Evolutionary conservation across 2,113 vertebrate genomes (phyloP).

Genomic region (Trogon melanurus): DNA sequence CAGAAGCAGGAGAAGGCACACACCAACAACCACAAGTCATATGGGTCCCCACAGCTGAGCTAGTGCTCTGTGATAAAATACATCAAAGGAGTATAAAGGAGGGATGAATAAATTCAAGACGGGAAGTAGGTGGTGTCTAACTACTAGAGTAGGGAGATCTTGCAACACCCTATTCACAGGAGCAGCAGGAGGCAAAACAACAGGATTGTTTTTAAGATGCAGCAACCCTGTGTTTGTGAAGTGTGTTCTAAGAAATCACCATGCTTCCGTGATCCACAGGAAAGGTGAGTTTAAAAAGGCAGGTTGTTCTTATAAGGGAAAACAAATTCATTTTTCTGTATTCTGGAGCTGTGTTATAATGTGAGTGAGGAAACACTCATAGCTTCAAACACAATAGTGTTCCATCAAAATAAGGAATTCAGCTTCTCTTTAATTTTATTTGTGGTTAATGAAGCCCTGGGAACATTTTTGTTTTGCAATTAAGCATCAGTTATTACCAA

Average conservation of each 20-base stretch:
- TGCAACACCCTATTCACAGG: background rate
- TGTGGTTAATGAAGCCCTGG: conserved; percentile 26
- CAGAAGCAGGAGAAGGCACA: background rate
- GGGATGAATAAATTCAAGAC: background rate
- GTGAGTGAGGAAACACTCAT: background rate
- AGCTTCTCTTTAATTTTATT: background rate
- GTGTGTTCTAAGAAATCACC: background rate
- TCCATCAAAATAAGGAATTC: background rate
- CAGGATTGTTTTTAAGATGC: background rate
- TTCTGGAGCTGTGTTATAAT: background rate
- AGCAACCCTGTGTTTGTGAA: background rate
- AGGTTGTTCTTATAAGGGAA: background rate
- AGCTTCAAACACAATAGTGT: background rate
- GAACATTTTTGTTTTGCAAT: conserved; percentile 21
- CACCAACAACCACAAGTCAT: background rate
- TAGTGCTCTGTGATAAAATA: background rate
- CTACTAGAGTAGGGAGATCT: background rate
- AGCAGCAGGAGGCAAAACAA: conserved; percentile 1
- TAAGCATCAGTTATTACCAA: background rate
- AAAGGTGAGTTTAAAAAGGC: background rate
- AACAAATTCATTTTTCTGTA: background rate
- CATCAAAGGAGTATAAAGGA: background rate
- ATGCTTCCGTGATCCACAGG: background rate
- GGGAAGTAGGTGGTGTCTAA: background rate
- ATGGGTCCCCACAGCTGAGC: background rate